Conservation (phyloP, 2,888 invertebrate genomes). For the Drosophila anomalata region DNA sequence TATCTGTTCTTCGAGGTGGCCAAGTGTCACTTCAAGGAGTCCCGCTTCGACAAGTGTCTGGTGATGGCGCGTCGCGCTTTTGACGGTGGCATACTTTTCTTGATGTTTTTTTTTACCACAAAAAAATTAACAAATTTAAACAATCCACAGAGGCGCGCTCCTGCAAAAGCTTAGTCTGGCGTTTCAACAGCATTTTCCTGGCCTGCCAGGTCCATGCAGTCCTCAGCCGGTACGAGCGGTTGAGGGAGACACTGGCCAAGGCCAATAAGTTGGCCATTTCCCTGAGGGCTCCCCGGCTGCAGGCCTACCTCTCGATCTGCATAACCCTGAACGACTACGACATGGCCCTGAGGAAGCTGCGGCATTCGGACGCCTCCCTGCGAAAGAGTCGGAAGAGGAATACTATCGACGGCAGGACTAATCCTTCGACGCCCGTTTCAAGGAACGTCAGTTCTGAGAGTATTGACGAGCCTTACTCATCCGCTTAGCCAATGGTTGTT, state of each 20-base stretch:
- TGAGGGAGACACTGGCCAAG: slow-evolving; percentile 65
- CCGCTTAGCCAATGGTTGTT: background rate
- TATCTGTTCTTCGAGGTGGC: slow-evolving; percentile 77
- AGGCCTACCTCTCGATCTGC: slow-evolving; percentile 65
- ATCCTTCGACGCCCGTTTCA: background rate
- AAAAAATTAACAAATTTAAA: background rate
- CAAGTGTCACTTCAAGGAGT: slow-evolving; percentile 65
- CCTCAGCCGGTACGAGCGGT: slow-evolving; percentile 70
- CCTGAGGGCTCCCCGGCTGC: slow-evolving; percentile 49
- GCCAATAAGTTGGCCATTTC: slow-evolving; percentile 54
- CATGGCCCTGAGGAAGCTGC: slow-evolving; percentile 23
- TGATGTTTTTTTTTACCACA: too few relatives aligned
- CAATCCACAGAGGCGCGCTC: slow-evolving; percentile 55
- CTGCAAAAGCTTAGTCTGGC: slow-evolving; percentile 74
- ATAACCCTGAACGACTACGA: slow-evolving; percentile 62
- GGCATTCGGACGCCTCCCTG: background rate
- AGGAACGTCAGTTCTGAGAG: background rate
- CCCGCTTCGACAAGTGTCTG: slow-evolving; percentile 69
- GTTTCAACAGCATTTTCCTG: slow-evolving; percentile 69
- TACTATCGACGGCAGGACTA: background rate
- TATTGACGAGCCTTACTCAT: too few relatives aligned
- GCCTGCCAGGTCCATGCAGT: slow-evolving; percentile 75
- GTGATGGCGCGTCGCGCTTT: slow-evolving; percentile 62
- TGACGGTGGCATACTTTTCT: slow-evolving; percentile 51
- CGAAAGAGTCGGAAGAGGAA: background rate